Evolutionary conservation across 2,113 vertebrate species (phyloP), one percentile per base, ranked within the genome.

Genomic region (Anthoscopus minutus): DNA sequence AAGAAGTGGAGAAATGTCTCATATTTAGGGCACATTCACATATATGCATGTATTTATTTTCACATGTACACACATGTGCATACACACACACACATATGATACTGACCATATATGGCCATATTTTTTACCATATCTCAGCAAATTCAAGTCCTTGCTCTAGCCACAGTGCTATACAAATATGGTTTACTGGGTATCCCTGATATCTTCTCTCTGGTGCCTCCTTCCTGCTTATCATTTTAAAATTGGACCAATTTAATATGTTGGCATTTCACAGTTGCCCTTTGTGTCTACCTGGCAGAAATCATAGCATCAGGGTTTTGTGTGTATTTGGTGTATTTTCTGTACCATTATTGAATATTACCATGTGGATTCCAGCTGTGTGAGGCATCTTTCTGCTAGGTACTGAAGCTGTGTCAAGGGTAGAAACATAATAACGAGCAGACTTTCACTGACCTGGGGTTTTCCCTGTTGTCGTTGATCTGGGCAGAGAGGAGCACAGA

Each of bases 151-250:
- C 76, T 91, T 81, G 23, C 45, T 79, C 69, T 30, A 85, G 31
- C 65, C 38, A 37, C 24, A 24, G 50, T 25, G 28, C 20, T 28
- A 38, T 54, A 61, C 27, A 53, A 83, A 60, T 56, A 45, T 2
- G 0, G 0, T n/a, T 69, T 40, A 15, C 33, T 69, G 42, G 8
- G 6, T 87, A 51, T 57, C 18, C 37, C 23, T 2, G 2, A 3
- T 76, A 18, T 17, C 56, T 48, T 51, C 65, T 13, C 2, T 50
- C 25, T 62, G 16, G 5, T 81, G 6, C 30, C 44, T 30, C 27
- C 47, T 50, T 89, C 31, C 33, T 45, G 20, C 38, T 83, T 72
- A 51, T 72, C 17, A 15, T 38, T 73, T 69, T 47, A 56, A 65
- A 88, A 60, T 5, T 22, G n/a, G 37, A 61, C 16, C 11, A 18